Percentiles rank a stretch among this genome's conserved stretches.
These are phyloP conservation scores for Triplophysa bombifrons DNA, from an alignment of 2,797 vertebrate genomes.

Conservation along the genomic window DNA sequence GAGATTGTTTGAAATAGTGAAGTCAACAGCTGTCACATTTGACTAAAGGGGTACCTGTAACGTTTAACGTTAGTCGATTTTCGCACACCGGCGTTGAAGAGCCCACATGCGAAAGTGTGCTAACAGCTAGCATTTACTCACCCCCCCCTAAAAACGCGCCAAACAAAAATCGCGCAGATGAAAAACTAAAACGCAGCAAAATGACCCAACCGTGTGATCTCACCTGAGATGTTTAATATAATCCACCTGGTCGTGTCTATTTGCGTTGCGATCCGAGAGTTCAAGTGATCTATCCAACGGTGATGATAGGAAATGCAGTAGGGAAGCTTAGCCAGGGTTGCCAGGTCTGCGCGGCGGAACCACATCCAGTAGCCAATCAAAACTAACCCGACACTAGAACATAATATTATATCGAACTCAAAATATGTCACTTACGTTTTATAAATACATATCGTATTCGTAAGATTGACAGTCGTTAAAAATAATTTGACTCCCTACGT, in stretches of 20 bases:
- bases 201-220: neutral
- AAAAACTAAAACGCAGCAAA: neutral
- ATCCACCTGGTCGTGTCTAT: neutral
- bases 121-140: conserved; percentile 42
- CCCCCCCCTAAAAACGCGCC: neutral
- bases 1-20: too few species aligned
- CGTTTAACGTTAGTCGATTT: neutral
- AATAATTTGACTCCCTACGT: too few species aligned
- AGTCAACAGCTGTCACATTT: neutral
- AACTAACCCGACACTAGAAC: too few species aligned
- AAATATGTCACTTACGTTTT: too few species aligned
- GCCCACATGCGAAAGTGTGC: conserved; percentile 38
- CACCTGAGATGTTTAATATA: conserved; percentile 24
- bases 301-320: conserved; percentile 32
- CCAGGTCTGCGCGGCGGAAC: too few species aligned
- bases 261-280: neutral
- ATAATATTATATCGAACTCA: too few species aligned
- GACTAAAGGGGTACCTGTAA: too few species aligned
- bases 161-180: neutral
- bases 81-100: neutral
- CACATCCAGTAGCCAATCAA: too few species aligned
- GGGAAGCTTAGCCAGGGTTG: conserved; percentile 23
- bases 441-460: too few species aligned
- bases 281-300: conserved; percentile 7
- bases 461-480: too few species aligned